phyloP scores from a whole-genome alignment of 2,888 invertebrate species.

The Aethes cnicana region DNA sequence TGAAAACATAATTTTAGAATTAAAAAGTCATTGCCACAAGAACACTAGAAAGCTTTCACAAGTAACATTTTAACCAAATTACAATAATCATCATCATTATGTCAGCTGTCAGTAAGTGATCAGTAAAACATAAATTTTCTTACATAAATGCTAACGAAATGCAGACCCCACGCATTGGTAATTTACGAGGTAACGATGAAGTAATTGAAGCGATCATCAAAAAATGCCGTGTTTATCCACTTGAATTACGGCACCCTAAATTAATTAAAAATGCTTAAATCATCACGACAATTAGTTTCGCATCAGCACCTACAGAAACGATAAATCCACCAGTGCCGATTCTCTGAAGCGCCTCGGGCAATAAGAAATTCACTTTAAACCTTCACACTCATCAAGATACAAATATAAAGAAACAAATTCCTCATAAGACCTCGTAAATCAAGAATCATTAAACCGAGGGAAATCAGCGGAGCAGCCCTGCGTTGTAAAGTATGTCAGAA shows the following conservation, averaged over 20 bases:
- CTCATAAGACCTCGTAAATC: constrained; percentile 57
- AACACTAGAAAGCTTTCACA: no score
- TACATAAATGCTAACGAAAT: neutral
- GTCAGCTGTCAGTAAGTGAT: no score
- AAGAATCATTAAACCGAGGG: constrained; percentile 58
- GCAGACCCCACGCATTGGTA: constrained; percentile 2
- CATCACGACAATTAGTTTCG: constrained; percentile 20
- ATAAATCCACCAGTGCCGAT: constrained; percentile 25
- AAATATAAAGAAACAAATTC: constrained; percentile 37
- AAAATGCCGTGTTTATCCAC: constrained; percentile 16
- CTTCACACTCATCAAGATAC: constrained; percentile 31
- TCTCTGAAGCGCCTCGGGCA: constrained; percentile 20
- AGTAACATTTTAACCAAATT: no score
- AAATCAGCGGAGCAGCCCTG: constrained; percentile 57
- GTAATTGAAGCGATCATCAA: constrained; percentile 8
- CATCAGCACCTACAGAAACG: constrained; percentile 6
- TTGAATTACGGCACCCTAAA: constrained; percentile 21
- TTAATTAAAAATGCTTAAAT: constrained; percentile 17
- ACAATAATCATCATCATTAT: no score
- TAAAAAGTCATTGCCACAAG: no score
- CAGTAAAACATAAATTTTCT: no score
- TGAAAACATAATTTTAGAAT: no score
- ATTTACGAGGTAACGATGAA: constrained; percentile 1
- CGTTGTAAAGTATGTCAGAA: constrained; percentile 66
- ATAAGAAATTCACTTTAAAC: constrained; percentile 34